phyloP scores from a whole-genome alignment of 2,797 vertebrate genomes.

The Takifugu ocellatus region DNA sequence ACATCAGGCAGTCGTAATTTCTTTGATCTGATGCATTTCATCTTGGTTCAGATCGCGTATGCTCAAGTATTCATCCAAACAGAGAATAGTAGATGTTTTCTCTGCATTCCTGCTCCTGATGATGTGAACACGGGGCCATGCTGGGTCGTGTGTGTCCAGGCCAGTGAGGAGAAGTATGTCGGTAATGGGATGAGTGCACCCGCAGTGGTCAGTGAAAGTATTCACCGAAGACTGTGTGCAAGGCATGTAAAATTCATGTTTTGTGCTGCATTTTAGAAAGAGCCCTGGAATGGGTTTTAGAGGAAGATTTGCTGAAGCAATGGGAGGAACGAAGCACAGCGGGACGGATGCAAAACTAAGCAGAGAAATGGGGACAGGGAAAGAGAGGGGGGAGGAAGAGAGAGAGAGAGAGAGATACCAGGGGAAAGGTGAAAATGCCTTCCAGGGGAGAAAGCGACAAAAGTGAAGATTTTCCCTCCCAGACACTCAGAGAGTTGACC shows the following conservation, averaged over 20 bases:
- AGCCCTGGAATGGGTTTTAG: constrained; percentile 34
- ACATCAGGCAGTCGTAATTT: constrained; percentile 48
- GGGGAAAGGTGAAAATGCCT: constrained; percentile 19
- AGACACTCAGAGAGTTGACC: constrained; percentile 10
- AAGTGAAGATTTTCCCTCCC: constrained; percentile 15
- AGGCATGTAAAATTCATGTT: constrained; percentile 61
- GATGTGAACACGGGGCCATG: constrained; percentile 28
- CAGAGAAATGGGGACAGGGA: constrained; percentile 5
- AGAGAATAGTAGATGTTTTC: constrained; percentile 17
- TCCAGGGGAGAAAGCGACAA: constrained; percentile 7
- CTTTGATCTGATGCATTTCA: constrained; percentile 59
- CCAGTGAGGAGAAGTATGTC: not conserved
- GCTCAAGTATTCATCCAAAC: constrained; percentile 29
- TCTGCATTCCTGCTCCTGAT: constrained; percentile 10
- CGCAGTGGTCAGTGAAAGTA: constrained; percentile 34
- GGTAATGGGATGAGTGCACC: constrained; percentile 19
- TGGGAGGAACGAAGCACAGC: constrained; percentile 8
- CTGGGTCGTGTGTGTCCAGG: constrained; percentile 27
- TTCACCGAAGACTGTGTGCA: constrained; percentile 40
- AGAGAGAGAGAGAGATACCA: not conserved
- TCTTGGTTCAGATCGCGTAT: constrained; percentile 45
- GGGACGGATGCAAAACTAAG: constrained; percentile 6
- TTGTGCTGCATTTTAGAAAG: constrained; percentile 41
- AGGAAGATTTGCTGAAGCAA: constrained; percentile 28
- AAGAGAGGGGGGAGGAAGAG: not conserved